A percentile compares a stretch with the other conserved stretches of the same genome.
Conservation (phyloP, 2,797 vertebrate genomes). For the Onychomys torridus region DNA sequence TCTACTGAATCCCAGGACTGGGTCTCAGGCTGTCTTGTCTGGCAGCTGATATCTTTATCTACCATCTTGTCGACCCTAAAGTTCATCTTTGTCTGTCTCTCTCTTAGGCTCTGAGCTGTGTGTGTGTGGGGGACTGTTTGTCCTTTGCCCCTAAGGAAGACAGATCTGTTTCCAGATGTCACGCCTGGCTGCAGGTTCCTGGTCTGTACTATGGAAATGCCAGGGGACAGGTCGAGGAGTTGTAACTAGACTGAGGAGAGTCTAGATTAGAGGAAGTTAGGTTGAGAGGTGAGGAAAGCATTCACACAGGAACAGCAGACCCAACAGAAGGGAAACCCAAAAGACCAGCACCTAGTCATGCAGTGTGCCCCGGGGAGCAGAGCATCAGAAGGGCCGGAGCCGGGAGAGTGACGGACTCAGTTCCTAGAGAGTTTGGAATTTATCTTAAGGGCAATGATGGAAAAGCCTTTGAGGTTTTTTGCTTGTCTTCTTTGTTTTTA, state of each 20-base stretch:
- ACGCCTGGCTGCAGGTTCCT: not conserved
- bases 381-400: not conserved
- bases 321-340: not conserved
- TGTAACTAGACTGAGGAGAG: not conserved
- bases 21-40: not conserved
- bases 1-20: not conserved
- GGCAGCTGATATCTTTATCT: not conserved
- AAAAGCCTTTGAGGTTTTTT: not conserved
- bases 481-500: not conserved
- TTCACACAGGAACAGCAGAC: not conserved
- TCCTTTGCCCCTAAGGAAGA: not conserved
- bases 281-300: not conserved
- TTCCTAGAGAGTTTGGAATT: conserved; percentile 25
- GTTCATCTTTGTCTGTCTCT: not conserved
- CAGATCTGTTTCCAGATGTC: not conserved
- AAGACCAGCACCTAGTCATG: not conserved
- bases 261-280: not conserved
- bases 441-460: not conserved
- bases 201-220: not conserved
- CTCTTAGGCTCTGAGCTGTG: not conserved
- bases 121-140: not conserved
- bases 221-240: not conserved
- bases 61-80: not conserved
- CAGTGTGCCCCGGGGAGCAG: not conserved
- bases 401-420: not conserved